A percentile compares a stretch with the other conserved stretches of the same genome.
Evolutionary conservation across 2,113 vertebrate genomes (phyloP).

Genomic region (Phaethon lepturus): DNA sequence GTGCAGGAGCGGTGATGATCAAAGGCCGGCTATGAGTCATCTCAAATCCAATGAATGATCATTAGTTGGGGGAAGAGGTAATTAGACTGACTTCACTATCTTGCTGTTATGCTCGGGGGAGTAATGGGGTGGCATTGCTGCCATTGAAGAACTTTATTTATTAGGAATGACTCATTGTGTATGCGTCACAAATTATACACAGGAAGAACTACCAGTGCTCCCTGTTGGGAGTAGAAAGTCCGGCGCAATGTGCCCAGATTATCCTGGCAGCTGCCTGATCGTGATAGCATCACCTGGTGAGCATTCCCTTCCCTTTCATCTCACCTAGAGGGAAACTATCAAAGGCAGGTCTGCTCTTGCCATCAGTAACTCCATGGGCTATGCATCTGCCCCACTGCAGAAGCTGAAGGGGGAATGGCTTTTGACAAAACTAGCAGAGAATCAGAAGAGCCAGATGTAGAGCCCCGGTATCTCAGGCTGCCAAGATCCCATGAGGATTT

Average conservation of each 20-base stretch:
- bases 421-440: not conserved
- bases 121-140: not conserved
- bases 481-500: not conserved
- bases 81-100: not conserved
- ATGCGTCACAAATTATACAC: not conserved
- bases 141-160: conserved; percentile 15
- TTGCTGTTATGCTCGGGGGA: not conserved
- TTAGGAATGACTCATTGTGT: conserved; percentile 1
- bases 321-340: not conserved
- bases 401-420: not conserved
- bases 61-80: not conserved
- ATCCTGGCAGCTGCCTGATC: not conserved
- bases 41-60: conserved; percentile 16
- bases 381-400: not conserved
- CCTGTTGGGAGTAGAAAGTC: not conserved
- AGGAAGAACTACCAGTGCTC: not conserved
- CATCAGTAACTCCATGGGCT: not conserved
- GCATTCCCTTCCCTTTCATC: not conserved
- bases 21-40: conserved; percentile 52
- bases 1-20: not conserved
- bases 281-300: not conserved
- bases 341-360: not conserved
- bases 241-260: not conserved
- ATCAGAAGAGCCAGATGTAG: not conserved
- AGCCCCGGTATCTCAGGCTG: not conserved